A percentile compares a stretch with the other conserved stretches of the same genome.
phyloP scores from a whole-genome alignment of 2,113 vertebrate genomes.

The Calyptomena viridis region DNA sequence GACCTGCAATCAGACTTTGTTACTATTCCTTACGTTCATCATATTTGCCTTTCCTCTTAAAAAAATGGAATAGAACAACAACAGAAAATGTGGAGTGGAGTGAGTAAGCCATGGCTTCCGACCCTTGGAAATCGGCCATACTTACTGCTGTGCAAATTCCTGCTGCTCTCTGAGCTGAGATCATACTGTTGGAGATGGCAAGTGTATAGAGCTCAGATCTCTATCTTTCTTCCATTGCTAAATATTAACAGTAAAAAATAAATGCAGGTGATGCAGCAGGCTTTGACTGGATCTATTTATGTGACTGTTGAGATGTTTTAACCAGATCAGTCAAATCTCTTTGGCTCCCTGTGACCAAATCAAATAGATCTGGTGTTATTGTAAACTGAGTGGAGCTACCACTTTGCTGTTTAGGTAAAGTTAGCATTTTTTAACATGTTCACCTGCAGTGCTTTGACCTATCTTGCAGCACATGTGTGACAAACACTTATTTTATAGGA shows the following conservation, averaged over 20 bases:
- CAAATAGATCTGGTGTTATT: background rate
- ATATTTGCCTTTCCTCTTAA: background rate
- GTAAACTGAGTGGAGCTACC: background rate
- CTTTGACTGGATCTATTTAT: slow-evolving; percentile 25
- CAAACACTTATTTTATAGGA: background rate
- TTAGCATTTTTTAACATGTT: background rate
- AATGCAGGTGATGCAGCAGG: slow-evolving; percentile 35
- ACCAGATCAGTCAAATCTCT: background rate
- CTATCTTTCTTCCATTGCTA: slow-evolving; percentile 46
- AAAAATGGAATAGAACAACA: background rate
- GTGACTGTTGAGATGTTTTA: slow-evolving; percentile 22
- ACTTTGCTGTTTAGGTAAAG: background rate
- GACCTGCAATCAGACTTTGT: background rate
- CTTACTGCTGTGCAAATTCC: slow-evolving; percentile 59
- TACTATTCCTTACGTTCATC: background rate
- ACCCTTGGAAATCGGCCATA: slow-evolving; percentile 37
- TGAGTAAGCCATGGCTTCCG: slow-evolving; percentile 47
- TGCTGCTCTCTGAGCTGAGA: slow-evolving; percentile 64
- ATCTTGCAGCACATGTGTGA: background rate
- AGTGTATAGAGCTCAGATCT: slow-evolving; percentile 44
- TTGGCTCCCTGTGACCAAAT: background rate
- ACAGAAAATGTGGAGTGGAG: background rate
- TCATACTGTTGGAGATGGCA: slow-evolving; percentile 55
- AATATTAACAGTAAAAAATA: slow-evolving; percentile 52
- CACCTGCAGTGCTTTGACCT: rapidly evolving